phyloP scores from a whole-genome alignment of 2,797 vertebrate genomes.

The Neostethus bicornis region DNA sequence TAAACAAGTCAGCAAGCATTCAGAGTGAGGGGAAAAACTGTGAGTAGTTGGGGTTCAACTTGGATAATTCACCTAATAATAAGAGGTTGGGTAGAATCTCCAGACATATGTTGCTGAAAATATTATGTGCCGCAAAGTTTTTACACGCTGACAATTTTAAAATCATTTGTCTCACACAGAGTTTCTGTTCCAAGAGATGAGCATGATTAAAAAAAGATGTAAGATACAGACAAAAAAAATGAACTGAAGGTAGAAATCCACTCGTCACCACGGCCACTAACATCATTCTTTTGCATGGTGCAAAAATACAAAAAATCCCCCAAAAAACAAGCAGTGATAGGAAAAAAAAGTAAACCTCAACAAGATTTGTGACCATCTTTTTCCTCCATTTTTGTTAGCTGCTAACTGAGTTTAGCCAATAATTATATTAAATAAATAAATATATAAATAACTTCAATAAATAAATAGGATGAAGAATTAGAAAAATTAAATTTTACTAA shows the following conservation, averaged over 20 bases:
- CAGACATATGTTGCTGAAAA: conserved; percentile 40
- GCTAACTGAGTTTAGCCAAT: conserved; percentile 36
- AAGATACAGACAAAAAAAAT: conserved; percentile 36
- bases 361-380: conserved; percentile 22
- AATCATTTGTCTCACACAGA: conserved; percentile 29
- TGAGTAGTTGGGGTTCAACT: conserved; percentile 42
- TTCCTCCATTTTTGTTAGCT: conserved; percentile 40
- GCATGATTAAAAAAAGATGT: conserved; percentile 27
- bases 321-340: conserved; percentile 1
- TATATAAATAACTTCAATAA: conserved; percentile 39
- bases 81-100: conserved; percentile 46
- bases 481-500: conserved; percentile 18
- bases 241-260: conserved; percentile 19
- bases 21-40: conserved; percentile 20
- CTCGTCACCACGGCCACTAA: conserved; percentile 19
- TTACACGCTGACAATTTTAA: conserved; percentile 32
- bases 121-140: conserved; percentile 27
- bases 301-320: too few species aligned
- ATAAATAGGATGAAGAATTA: conserved; percentile 12
- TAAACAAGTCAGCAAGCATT: conserved; percentile 56
- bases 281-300: conserved; percentile 12
- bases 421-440: conserved; percentile 38
- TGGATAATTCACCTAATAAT: conserved; percentile 36
- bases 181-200: conserved; percentile 37
- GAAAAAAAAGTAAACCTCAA: conserved; percentile 8